These are phyloP conservation scores for Glandiceps talaboti DNA, from an alignment of 53 echinoderm and acorn worm genomes.

Conservation along the genomic window DNA sequence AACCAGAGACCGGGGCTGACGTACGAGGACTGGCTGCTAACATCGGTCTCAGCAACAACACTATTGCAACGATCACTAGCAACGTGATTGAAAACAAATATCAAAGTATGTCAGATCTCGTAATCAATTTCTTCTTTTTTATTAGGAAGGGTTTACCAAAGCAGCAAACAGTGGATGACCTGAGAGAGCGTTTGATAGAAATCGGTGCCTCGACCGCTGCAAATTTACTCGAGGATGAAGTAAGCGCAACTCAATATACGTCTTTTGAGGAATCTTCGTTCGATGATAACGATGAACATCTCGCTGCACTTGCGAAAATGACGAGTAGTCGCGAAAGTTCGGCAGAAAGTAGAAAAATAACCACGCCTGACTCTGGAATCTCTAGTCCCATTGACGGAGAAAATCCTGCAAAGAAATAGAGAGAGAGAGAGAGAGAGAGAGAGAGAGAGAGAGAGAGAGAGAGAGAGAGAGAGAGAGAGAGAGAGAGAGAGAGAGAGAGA, in stretches of 20 bases:
- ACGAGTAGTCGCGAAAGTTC: background rate
- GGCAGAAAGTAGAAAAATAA: background rate
- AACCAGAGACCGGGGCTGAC: background rate
- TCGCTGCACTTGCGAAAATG: background rate
- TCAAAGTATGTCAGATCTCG: background rate
- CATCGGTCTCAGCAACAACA: background rate
- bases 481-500: background rate
- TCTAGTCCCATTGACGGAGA: too few species aligned
- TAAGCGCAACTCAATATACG: background rate
- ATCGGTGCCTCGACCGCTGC: background rate
- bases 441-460: background rate
- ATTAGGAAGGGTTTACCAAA: background rate
- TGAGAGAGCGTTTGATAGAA: background rate
- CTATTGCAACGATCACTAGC: background rate
- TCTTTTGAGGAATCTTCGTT: background rate
- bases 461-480: conserved; percentile 1
- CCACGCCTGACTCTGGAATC: background rate
- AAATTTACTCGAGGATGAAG: background rate
- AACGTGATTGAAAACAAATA: background rate
- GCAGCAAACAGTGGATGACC: background rate
- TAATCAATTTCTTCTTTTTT: background rate
- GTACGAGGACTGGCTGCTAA: background rate
- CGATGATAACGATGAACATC: background rate
- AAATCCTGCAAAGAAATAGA: too few species aligned
- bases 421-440: conserved; percentile 1